A percentile compares a stretch with the other conserved stretches of the same genome.
phyloP scores from a whole-genome alignment of 2,113 vertebrate species.

The Melanerpes formicivorus region DNA sequence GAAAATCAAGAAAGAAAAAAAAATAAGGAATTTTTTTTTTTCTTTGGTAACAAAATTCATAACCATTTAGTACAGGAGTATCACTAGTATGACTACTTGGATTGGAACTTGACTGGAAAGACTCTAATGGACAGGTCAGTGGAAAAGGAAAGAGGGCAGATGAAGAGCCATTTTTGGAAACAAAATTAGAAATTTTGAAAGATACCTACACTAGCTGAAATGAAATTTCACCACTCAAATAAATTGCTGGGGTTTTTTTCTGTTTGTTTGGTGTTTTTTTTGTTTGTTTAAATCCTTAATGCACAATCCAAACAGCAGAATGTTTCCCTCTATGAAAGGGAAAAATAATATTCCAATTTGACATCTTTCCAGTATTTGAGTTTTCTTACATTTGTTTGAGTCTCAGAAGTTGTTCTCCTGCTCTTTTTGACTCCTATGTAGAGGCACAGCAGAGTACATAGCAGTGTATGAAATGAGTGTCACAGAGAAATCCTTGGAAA shows the following conservation, averaged over 20 bases:
- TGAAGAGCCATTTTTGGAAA: neutral
- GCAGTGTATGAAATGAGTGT: neutral
- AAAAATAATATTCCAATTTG: neutral
- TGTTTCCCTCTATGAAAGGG: neutral
- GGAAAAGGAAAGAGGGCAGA: neutral
- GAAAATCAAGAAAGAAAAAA: neutral
- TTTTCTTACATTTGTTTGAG: neutral
- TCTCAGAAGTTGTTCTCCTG: neutral
- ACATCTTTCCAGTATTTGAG: neutral
- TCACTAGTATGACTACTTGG: neutral
- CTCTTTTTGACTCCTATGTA: neutral
- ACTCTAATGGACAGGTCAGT: neutral
- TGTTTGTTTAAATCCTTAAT: neutral
- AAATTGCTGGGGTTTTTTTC: neutral
- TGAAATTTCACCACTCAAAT: neutral
- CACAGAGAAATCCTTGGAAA: neutral
- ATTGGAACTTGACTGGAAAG: neutral
- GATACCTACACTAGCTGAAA: neutral
- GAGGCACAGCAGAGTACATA: neutral
- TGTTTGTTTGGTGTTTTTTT: neutral
- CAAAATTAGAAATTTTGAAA: neutral
- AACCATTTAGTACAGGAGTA: neutral
- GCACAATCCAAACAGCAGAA: accelerated
- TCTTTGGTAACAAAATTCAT: neutral
- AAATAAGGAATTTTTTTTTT: neutral